A percentile compares a stretch with the other conserved stretches of the same genome.
phyloP scores from a whole-genome alignment of 2,888 invertebrate species.

The Epirrhoe alternata region DNA sequence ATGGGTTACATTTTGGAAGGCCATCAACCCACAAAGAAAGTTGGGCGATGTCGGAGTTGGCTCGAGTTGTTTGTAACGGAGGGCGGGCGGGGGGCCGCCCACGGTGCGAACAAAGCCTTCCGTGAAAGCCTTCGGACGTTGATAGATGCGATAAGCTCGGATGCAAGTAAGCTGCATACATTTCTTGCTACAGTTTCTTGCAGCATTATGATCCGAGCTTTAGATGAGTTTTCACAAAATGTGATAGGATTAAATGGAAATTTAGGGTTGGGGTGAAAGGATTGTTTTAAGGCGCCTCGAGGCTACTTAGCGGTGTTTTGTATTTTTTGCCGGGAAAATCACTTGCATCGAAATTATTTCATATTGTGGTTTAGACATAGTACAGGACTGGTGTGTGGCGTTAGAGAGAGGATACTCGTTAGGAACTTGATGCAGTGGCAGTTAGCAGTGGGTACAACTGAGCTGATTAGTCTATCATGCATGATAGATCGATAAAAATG shows the following conservation, averaged over 20 bases:
- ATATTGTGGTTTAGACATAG: neutral
- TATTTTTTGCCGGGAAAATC: neutral
- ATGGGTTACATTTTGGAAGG: conserved; percentile 39
- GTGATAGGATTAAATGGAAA: conserved; percentile 27
- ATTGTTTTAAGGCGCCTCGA: conserved; percentile 1
- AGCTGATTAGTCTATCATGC: neutral
- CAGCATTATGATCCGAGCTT: conserved; percentile 42
- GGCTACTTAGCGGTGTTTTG: conserved; percentile 6
- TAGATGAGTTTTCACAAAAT: conserved; percentile 34
- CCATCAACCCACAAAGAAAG: conserved; percentile 49
- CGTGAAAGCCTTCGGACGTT: conserved; percentile 56
- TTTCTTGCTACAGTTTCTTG: conserved; percentile 76
- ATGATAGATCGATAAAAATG: neutral
- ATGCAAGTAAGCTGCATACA: conserved; percentile 84
- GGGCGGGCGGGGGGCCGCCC: conserved; percentile 51
- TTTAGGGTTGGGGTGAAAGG: conserved; percentile 17
- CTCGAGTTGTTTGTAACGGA: conserved; percentile 75
- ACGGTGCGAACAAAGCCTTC: conserved; percentile 77
- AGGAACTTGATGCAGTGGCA: too few species aligned
- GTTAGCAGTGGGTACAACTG: too few species aligned
- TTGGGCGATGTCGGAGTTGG: conserved; percentile 60
- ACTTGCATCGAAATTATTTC: neutral
- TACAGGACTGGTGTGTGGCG: too few species aligned
- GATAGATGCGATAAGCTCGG: conserved; percentile 83
- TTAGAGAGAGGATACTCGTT: too few species aligned